Evolutionary conservation across 2,888 invertebrate genomes (phyloP).

Genomic region (Aromia moschata): DNA sequence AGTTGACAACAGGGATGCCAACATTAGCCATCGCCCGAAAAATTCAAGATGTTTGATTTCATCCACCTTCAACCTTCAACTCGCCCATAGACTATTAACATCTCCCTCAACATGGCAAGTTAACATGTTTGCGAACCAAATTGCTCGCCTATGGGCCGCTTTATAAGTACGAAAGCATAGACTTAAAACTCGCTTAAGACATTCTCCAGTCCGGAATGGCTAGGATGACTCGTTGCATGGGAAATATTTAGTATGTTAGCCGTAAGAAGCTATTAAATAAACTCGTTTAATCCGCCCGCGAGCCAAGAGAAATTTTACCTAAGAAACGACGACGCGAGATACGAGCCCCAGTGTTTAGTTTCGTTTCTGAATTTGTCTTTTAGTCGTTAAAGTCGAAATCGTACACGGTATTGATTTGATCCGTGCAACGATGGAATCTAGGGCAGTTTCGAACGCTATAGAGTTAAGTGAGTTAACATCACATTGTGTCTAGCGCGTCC

Average conservation of each 20-base stretch:
- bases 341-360: conserved; percentile 10
- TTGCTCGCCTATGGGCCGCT: too few species aligned
- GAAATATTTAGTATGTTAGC: conserved; percentile 12
- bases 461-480: conserved; percentile 34
- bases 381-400: conserved; percentile 32
- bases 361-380: too few species aligned
- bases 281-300: conserved; percentile 19
- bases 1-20: too few species aligned
- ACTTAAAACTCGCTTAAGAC: too few species aligned
- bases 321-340: conserved; percentile 1
- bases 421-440: conserved; percentile 45
- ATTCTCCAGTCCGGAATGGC: not conserved
- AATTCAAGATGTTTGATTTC: too few species aligned
- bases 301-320: conserved; percentile 17
- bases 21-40: too few species aligned
- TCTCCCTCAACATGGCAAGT: too few species aligned
- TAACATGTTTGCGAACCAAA: too few species aligned
- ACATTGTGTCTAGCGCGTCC: conserved; percentile 4
- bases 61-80: too few species aligned
- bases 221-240: too few species aligned
- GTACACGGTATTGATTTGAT: conserved; percentile 47
- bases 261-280: conserved; percentile 17
- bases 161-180: too few species aligned
- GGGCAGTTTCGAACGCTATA: conserved; percentile 43
- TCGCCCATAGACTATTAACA: too few species aligned